Conservation (phyloP, 1,140 invertebrate genomes). For the Drosophila erecta region DNA sequence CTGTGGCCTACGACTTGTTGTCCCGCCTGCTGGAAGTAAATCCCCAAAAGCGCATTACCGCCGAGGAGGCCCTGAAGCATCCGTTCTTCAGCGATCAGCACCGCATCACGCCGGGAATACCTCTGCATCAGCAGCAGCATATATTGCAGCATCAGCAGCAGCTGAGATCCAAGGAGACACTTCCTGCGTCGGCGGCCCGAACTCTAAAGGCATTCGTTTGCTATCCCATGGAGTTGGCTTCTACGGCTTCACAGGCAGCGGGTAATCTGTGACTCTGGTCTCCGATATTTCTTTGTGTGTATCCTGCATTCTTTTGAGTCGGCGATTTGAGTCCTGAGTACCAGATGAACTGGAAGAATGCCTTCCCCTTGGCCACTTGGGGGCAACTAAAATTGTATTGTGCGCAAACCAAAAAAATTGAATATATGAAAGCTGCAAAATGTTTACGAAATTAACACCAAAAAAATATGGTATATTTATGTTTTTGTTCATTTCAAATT, state of each 20-base stretch:
- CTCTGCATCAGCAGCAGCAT: constrained; percentile 24
- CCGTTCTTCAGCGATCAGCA: constrained; percentile 88
- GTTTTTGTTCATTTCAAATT: constrained; percentile 19
- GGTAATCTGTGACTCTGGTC: constrained; percentile 1
- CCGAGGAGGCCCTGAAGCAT: constrained; percentile 98
- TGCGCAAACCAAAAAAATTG: constrained; percentile 2
- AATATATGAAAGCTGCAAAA: not conserved
- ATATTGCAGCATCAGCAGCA: constrained; percentile 21
- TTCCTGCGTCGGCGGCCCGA: constrained; percentile 16
- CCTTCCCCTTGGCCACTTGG: not conserved
- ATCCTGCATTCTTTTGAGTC: not conserved
- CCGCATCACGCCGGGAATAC: constrained; percentile 37
- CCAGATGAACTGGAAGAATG: not conserved
- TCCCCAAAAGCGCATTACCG: constrained; percentile 98
- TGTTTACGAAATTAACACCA: constrained; percentile 3
- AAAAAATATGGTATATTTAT: not conserved
- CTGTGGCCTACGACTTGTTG: constrained; percentile 97
- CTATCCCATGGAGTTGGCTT: constrained; percentile 4
- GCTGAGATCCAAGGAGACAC: constrained; percentile 28
- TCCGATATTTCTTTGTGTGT: constrained; percentile 1
- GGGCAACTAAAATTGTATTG: constrained; percentile 22
- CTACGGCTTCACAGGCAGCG: not conserved
- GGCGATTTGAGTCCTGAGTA: not conserved
- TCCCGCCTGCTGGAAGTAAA: constrained; percentile 99
- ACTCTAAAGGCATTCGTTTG: constrained; percentile 44